These are phyloP conservation scores for Labrus mixtus DNA, from an alignment of 2,113 vertebrate genomes.

Conservation along the genomic window DNA sequence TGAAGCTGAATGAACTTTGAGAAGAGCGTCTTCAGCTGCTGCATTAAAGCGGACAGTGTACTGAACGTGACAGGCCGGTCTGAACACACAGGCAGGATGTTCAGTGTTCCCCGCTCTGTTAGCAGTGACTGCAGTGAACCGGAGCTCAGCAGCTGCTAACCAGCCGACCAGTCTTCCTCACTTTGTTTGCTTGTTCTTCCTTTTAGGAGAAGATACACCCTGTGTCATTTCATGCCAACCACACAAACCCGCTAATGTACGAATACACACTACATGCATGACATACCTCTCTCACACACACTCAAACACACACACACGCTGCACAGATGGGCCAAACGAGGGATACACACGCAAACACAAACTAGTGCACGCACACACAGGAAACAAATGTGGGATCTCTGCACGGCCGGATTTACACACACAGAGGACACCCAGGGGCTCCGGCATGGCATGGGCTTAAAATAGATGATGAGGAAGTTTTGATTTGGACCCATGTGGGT, in stretches of 20 bases:
- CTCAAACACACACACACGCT: constrained; percentile 30
- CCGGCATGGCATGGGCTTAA: not conserved
- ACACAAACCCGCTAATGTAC: constrained; percentile 8
- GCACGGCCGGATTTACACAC: constrained; percentile 28
- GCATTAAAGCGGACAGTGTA: not conserved
- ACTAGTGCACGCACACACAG: constrained; percentile 33
- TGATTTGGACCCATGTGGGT: not conserved
- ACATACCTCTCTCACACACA: constrained; percentile 3
- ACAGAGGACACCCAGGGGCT: constrained; percentile 26
- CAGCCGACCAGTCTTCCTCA: constrained; percentile 55
- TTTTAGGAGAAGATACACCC: constrained; percentile 52
- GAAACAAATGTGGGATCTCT: constrained; percentile 37
- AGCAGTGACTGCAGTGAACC: constrained; percentile 51
- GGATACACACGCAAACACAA: constrained; percentile 28
- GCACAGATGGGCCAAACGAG: constrained; percentile 30
- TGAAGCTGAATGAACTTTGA: too few species aligned
- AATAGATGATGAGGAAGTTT: not conserved
- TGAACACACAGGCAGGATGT: constrained; percentile 6
- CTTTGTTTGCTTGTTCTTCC: constrained; percentile 67
- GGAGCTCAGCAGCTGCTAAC: constrained; percentile 51
- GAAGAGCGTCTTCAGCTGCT: not conserved
- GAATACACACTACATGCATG: constrained; percentile 35
- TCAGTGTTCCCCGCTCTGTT: constrained; percentile 12
- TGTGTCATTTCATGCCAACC: constrained; percentile 65
- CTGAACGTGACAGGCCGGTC: constrained; percentile 9